phyloP scores from a whole-genome alignment of 2,888 invertebrate genomes.

The Cantharis rustica region DNA sequence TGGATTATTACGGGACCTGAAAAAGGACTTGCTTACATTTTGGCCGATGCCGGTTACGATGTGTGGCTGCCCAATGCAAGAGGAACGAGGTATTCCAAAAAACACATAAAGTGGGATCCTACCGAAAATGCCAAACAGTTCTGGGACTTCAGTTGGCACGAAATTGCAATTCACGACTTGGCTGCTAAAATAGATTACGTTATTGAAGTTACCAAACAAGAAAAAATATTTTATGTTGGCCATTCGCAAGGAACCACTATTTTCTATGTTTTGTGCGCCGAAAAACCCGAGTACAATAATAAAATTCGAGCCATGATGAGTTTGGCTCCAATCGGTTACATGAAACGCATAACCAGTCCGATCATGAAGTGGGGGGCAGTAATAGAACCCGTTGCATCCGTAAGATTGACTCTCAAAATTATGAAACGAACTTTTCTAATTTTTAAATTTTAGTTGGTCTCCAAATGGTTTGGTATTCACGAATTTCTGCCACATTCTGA shows the following conservation, averaged over 20 bases:
- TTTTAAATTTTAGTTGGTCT: not conserved
- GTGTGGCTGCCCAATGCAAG: conserved; percentile 66
- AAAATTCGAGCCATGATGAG: conserved; percentile 64
- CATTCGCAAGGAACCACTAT: conserved; percentile 25
- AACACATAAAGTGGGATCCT: conserved; percentile 52
- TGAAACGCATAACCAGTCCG: conserved; percentile 41
- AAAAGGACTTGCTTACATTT: conserved; percentile 55
- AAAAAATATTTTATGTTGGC: conserved; percentile 26
- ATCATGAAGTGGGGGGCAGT: conserved; percentile 55
- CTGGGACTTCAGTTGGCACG: conserved; percentile 69
- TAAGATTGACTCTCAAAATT: conserved; percentile 73
- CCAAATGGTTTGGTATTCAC: conserved; percentile 48
- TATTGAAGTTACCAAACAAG: conserved; percentile 41
- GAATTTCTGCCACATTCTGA: conserved; percentile 67
- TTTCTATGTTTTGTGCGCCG: conserved; percentile 14
- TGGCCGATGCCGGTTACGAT: conserved; percentile 49
- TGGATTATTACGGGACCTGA: conserved; percentile 59
- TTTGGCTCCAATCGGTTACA: conserved; percentile 69
- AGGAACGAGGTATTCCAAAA: conserved; percentile 63
- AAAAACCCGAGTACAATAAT: conserved; percentile 17
- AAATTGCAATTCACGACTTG: conserved; percentile 75
- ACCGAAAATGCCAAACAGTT: conserved; percentile 23
- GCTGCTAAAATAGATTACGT: conserved; percentile 78
- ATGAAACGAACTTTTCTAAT: not conserved
- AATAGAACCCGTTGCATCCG: conserved; percentile 65